phyloP scores from a whole-genome alignment of 2,888 invertebrate genomes.

The Lasioglossum leucozonium region DNA sequence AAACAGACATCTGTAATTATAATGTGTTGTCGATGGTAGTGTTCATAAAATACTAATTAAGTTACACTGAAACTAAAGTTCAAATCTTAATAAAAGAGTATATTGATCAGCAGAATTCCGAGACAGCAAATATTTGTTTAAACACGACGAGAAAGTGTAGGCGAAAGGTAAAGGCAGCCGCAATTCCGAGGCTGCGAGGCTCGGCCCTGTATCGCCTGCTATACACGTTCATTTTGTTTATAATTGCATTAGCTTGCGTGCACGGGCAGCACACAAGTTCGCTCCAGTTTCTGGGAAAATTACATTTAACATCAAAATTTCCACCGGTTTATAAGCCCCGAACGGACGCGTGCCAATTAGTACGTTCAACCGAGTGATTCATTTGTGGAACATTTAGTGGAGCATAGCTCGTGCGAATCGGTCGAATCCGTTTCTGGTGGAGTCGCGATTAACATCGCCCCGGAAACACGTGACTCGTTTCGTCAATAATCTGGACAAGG shows the following conservation, averaged over 20 bases:
- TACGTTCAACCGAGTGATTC: constrained; percentile 38
- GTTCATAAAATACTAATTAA: not conserved
- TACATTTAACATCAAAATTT: constrained; percentile 11
- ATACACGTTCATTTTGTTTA: not conserved
- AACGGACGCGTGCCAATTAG: constrained; percentile 37
- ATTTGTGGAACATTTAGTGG: constrained; percentile 22
- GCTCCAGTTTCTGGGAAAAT: constrained; percentile 14
- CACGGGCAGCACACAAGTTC: not conserved
- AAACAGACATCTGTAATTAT: not conserved
- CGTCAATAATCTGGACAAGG: constrained; percentile 12
- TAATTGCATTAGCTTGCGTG: not conserved
- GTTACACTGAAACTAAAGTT: not conserved
- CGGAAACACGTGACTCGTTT: not conserved
- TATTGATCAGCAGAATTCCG: not conserved
- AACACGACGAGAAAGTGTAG: not conserved
- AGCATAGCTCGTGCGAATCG: not conserved
- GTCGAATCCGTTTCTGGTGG: not conserved
- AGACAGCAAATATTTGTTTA: not conserved
- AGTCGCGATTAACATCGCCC: constrained; percentile 9
- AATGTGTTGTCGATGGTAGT: not conserved
- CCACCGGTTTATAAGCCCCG: not conserved
- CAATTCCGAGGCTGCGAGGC: not conserved
- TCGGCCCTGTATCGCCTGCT: not conserved
- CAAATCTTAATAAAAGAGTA: not conserved
- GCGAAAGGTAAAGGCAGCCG: not conserved